Percentiles rank a stretch among this genome's conserved stretches.
These are phyloP conservation scores for Scolanthus callimorphus DNA, from an alignment of 92 coral and sea anemone species.

Conservation along the genomic window DNA sequence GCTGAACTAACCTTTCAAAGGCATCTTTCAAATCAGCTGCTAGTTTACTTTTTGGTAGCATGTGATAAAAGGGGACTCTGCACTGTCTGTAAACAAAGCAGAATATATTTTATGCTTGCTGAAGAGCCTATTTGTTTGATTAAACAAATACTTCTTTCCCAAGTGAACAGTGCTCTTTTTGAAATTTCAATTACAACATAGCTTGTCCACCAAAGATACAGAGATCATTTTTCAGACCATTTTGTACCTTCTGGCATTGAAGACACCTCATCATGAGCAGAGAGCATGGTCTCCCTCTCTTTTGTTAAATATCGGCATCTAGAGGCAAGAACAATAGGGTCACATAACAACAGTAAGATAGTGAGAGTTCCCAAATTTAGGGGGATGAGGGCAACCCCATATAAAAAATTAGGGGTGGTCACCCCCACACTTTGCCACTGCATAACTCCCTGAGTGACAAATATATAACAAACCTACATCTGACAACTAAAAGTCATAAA, in stretches of 20 bases:
- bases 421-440: no score
- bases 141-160: no score
- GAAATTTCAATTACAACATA: no score
- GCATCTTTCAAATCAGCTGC: slow-evolving; percentile 81
- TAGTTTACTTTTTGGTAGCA: slow-evolving; percentile 88
- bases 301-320: slow-evolving; percentile 91
- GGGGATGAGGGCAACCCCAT: neutral
- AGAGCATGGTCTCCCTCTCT: slow-evolving; percentile 90
- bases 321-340: neutral
- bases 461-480: no score
- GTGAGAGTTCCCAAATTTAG: neutral
- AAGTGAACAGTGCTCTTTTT: no score
- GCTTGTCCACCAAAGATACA: no score
- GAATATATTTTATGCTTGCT: neutral
- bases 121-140: neutral
- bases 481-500: no score
- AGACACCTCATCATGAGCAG: slow-evolving; percentile 90
- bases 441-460: no score
- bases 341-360: neutral
- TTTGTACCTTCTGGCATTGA: slow-evolving; percentile 97
- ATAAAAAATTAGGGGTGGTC: neutral
- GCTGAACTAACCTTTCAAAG: slow-evolving; percentile 86
- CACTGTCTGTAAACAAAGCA: slow-evolving; percentile 51
- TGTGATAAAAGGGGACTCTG: slow-evolving; percentile 88
- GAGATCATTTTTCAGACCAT: no score